Evolutionary conservation across 2,888 invertebrate species (phyloP), one percentile per base, ranked within the genome.

Genomic region (Heliconius sara): DNA sequence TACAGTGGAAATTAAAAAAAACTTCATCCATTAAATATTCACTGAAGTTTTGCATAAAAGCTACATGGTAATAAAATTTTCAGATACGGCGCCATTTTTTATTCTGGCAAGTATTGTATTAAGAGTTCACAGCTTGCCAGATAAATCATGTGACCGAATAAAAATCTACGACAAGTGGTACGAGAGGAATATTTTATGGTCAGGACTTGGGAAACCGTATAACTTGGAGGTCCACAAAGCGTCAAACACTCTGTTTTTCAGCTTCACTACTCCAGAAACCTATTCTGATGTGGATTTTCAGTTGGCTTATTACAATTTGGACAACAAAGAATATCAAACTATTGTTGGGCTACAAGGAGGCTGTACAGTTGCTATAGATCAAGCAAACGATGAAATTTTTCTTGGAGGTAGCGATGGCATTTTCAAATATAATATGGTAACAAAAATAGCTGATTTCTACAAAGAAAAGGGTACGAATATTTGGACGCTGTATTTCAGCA

Each of bases 391-490:
- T 47, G 89, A 89, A 0, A 87, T 93, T 52, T 93, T 88, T 57
- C 82, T 93, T 9, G 93, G 93, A n/a, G 92, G 93, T 0, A 90
- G 87, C 30, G 90, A 92, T 25, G 93, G 93, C 0, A 93, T 93
- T 16, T 93, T 90, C 78, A 92, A 89, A 86, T 92, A 88, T 16
- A 92, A 92, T 39, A 86, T 90, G 88, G 74, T 86, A 0, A 92
- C 91, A 0, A 89, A 87, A 84, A 73, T 91, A 81, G 91, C 91
- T 0, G 91, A 92, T 79, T 87, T 85, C 39, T 92, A 91, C 76
- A 90, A 87, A 82, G 90, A 92, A 81, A 88, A 88, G 76, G 89
- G 89, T 0, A 89, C 85, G 22, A 92, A 93, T 47, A 87, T 93
- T 7, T 92, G 92, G 92, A 87, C 89, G 0, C 60, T 93, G 3